Percentiles rank a stretch among this genome's conserved stretches.
phyloP scores from a whole-genome alignment of 2,113 vertebrate genomes.

The Alligator mississippiensis region DNA sequence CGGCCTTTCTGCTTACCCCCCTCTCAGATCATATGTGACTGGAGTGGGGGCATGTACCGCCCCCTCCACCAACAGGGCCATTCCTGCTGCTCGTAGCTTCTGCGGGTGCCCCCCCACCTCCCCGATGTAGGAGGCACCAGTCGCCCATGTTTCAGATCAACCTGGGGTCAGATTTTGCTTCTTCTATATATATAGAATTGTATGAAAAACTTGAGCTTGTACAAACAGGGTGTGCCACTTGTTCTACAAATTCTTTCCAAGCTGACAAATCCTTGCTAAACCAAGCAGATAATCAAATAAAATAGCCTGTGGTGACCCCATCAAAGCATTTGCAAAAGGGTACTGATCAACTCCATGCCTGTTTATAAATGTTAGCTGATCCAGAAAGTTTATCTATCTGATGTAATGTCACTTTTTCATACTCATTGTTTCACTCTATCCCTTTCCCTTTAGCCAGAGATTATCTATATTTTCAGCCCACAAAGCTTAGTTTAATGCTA shows the following conservation, averaged over 20 bases:
- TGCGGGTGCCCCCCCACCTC: no score
- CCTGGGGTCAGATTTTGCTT: no score
- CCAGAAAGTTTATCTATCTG: constrained; percentile 35
- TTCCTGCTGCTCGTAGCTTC: no score
- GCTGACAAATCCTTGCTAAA: constrained; percentile 59
- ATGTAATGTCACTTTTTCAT: constrained; percentile 34
- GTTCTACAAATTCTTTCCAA: constrained; percentile 72
- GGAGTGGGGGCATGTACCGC: no score
- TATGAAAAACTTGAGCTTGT: constrained; percentile 5
- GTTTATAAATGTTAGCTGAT: constrained; percentile 27
- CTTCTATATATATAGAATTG: constrained; percentile 49
- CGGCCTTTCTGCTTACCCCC: not conserved
- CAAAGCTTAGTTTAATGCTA: not conserved
- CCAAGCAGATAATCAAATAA: constrained; percentile 57
- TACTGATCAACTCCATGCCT: constrained; percentile 52
- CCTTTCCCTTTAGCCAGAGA: constrained; percentile 24
- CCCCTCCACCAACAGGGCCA: no score
- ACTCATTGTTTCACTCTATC: constrained; percentile 2
- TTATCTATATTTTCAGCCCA: constrained; percentile 6
- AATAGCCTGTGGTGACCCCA: constrained; percentile 22
- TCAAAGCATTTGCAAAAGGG: constrained; percentile 19
- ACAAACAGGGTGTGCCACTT: constrained; percentile 60
- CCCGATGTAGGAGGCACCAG: no score
- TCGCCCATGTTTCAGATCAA: no score
- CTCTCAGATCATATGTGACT: not conserved